Evolutionary conservation across 2,113 vertebrate species (phyloP).

Genomic region (Limnothrissa miodon): DNA sequence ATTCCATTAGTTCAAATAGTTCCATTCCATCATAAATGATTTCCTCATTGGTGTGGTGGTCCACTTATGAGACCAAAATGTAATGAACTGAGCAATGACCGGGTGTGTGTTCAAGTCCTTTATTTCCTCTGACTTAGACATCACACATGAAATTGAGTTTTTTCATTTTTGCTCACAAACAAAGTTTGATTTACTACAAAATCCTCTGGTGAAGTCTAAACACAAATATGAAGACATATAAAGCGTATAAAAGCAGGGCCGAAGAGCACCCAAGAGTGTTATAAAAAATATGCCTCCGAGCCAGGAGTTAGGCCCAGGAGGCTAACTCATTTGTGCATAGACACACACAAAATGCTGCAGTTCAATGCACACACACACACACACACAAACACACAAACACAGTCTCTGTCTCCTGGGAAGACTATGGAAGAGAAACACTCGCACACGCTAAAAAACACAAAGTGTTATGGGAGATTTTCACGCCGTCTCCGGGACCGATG

Average conservation of each 20-base stretch:
- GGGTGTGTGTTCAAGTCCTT: background rate
- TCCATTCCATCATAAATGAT: background rate
- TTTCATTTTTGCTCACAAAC: background rate
- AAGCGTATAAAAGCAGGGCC: slow-evolving; percentile 2
- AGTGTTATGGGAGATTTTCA: background rate
- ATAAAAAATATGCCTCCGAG: slow-evolving; percentile 11
- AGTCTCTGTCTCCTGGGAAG: background rate
- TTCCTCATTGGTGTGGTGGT: background rate
- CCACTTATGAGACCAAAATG: background rate
- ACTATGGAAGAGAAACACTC: background rate
- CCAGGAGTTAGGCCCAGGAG: background rate
- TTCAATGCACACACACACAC: background rate
- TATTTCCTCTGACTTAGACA: slow-evolving; percentile 1
- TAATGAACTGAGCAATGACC: background rate
- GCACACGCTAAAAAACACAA: slow-evolving; percentile 6
- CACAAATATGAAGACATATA: background rate
- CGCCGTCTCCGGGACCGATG: background rate
- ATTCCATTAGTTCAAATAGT: too few species aligned
- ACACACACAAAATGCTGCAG: background rate
- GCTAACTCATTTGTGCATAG: background rate
- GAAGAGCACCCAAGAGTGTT: background rate
- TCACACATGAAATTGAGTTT: background rate
- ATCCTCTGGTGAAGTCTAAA: background rate
- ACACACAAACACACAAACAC: background rate
- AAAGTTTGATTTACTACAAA: slow-evolving; percentile 5